phyloP scores from a whole-genome alignment of 2,888 invertebrate genomes.

The Drosophila heteroneura region DNA sequence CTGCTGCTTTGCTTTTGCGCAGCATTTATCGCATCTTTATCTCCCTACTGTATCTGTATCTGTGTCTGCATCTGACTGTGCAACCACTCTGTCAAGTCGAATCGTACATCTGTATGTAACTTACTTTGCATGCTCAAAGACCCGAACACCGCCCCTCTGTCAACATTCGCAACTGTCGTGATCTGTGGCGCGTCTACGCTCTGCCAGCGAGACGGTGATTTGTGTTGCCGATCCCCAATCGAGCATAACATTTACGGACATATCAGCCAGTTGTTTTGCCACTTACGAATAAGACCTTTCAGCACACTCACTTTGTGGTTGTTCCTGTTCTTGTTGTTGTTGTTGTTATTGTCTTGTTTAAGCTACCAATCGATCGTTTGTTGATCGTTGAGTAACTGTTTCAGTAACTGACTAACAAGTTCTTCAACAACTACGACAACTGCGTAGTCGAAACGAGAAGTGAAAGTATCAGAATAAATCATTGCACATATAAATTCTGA shows the following conservation, averaged over 20 bases:
- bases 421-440: slow-evolving; percentile 28
- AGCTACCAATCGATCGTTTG: slow-evolving; percentile 22
- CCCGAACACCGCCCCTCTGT: slow-evolving; percentile 12
- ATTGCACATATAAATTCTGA: not conserved
- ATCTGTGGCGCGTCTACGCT: slow-evolving; percentile 26
- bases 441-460: slow-evolving; percentile 1
- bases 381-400: slow-evolving; percentile 4
- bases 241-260: slow-evolving; percentile 76
- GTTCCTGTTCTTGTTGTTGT: slow-evolving; percentile 15
- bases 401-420: slow-evolving; percentile 21
- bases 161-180: slow-evolving; percentile 31
- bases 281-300: slow-evolving; percentile 43
- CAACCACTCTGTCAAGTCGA: slow-evolving; percentile 19
- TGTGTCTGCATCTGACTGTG: slow-evolving; percentile 17
- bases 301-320: slow-evolving; percentile 19
- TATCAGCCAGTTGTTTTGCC: slow-evolving; percentile 63
- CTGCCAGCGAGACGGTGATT: slow-evolving; percentile 33
- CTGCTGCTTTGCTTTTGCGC: slow-evolving; percentile 37
- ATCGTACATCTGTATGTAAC: slow-evolving; percentile 20
- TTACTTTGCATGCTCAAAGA: slow-evolving; percentile 33
- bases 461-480: slow-evolving; percentile 3
- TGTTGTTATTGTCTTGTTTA: slow-evolving; percentile 21
- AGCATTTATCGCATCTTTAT: slow-evolving; percentile 43
- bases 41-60: slow-evolving; percentile 29
- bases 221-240: slow-evolving; percentile 70